phyloP scores from a whole-genome alignment of 2,888 invertebrate genomes.

The Agrilus biguttatus region DNA sequence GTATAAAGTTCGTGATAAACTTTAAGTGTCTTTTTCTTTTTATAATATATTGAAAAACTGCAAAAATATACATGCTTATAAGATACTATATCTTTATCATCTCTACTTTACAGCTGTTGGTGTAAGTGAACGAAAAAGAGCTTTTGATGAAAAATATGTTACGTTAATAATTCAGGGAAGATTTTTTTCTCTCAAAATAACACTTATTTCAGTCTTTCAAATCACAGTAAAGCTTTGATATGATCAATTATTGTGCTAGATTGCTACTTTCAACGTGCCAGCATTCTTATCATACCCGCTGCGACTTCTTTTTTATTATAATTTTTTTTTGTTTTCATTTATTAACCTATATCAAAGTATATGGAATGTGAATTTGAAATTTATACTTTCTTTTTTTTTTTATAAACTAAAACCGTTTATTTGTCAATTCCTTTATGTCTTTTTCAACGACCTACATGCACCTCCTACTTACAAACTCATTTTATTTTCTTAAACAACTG shows the following conservation, averaged over 20 bases:
- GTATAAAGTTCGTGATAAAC: constrained; percentile 12
- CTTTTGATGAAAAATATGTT: constrained; percentile 8
- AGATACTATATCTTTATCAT: constrained; percentile 16
- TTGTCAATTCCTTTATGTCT: background rate
- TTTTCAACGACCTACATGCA: background rate
- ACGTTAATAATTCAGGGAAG: constrained; percentile 14
- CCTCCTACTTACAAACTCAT: too few relatives aligned
- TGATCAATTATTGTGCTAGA: constrained; percentile 38
- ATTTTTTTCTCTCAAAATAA: constrained; percentile 31
- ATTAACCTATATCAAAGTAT: constrained; percentile 4
- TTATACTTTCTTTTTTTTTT: constrained; percentile 3
- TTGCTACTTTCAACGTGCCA: constrained; percentile 15
- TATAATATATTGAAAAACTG: constrained; percentile 22
- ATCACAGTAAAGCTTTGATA: constrained; percentile 43
- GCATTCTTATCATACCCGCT: constrained; percentile 1
- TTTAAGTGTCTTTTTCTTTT: constrained; percentile 21
- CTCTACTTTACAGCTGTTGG: constrained; percentile 25
- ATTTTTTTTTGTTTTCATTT: constrained; percentile 7
- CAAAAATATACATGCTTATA: constrained; percentile 29
- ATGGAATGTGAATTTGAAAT: constrained; percentile 1
- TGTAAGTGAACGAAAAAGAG: constrained; percentile 9
- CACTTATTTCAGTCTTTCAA: constrained; percentile 39
- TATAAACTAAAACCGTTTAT: background rate
- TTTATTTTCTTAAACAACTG: too few relatives aligned
- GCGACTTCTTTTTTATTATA: background rate